These are phyloP conservation scores for Rhorus exstirpatorius DNA, from an alignment of 2,888 invertebrate species.

Conservation along the genomic window DNA sequence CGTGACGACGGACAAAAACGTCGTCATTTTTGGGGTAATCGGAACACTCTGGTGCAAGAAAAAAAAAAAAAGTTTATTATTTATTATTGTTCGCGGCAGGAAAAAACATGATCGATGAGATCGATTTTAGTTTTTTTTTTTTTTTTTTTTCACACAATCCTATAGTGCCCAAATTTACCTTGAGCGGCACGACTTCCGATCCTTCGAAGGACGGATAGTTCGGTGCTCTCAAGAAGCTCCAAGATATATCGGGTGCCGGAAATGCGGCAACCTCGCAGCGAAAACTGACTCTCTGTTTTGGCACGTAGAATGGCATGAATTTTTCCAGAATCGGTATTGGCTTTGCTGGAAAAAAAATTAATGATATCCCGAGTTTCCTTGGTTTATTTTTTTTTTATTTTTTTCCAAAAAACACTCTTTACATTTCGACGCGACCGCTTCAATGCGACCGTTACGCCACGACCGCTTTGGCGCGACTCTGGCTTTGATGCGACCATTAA, in stretches of 20 bases:
- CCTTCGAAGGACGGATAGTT: slow-evolving; percentile 78
- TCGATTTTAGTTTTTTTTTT: too few species aligned
- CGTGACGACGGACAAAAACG: slow-evolving; percentile 66
- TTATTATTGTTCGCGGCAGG: background rate
- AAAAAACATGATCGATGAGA: background rate
- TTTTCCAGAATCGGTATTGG: slow-evolving; percentile 86
- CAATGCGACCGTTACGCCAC: too few species aligned
- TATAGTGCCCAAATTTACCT: too few species aligned
- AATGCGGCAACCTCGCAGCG: slow-evolving; percentile 87
- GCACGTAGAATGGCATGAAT: slow-evolving; percentile 84
- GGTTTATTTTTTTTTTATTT: too few species aligned
- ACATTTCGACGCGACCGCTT: too few species aligned
- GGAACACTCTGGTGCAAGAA: slow-evolving; percentile 45
- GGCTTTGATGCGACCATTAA: too few species aligned
- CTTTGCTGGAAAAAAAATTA: slow-evolving; percentile 84
- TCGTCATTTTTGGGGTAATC: slow-evolving; percentile 4
- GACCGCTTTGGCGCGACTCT: too few species aligned
- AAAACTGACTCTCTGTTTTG: slow-evolving; percentile 85
- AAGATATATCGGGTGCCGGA: slow-evolving; percentile 88
- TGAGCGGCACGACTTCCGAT: slow-evolving; percentile 50
- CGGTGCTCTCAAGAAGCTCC: slow-evolving; percentile 87
- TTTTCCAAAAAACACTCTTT: too few species aligned
- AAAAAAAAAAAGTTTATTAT: slow-evolving; percentile 50
- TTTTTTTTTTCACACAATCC: too few species aligned
- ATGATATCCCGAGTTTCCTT: background rate